Evolutionary conservation across 2,888 invertebrate genomes (phyloP).

Genomic region (Drosophila merina): DNA sequence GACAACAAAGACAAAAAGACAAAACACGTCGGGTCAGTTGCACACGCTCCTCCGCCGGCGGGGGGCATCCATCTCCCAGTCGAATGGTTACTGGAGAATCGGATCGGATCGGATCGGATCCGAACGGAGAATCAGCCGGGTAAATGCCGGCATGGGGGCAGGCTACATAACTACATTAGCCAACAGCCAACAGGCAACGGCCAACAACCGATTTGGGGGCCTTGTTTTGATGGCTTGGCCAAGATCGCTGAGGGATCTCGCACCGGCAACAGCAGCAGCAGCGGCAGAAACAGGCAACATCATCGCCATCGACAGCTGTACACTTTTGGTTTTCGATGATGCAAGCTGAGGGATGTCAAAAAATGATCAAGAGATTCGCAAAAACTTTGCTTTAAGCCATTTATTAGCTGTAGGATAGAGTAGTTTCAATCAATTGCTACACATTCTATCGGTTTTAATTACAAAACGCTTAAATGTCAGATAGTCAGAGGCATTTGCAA

Average conservation of each 20-base stretch:
- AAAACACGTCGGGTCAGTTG: conserved; percentile 76
- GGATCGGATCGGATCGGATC: conserved; percentile 9
- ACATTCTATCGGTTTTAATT: conserved; percentile 60
- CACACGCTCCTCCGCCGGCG: conserved; percentile 60
- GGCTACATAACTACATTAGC: conserved; percentile 27
- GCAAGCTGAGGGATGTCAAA: conserved; percentile 36
- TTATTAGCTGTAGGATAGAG: conserved; percentile 4
- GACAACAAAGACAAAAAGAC: conserved; percentile 37
- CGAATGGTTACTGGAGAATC: background rate
- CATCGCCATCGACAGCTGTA: conserved; percentile 39
- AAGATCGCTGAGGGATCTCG: conserved; percentile 54
- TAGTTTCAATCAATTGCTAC: background rate
- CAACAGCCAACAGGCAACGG: background rate
- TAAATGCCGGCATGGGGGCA: conserved; percentile 73
- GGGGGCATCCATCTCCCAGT: conserved; percentile 53
- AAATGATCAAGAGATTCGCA: conserved; percentile 6
- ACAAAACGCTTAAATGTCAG: conserved; percentile 78
- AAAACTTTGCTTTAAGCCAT: no score
- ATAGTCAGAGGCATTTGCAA: conserved; percentile 18
- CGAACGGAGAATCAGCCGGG: conserved; percentile 42
- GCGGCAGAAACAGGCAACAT: conserved; percentile 31
- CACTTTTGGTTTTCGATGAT: conserved; percentile 27
- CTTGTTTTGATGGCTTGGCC: conserved; percentile 75
- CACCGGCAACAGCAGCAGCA: conserved; percentile 53
- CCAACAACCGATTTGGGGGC: conserved; percentile 67